phyloP scores from a whole-genome alignment of 2,888 invertebrate genomes.

The Frankliniella fusca region DNA sequence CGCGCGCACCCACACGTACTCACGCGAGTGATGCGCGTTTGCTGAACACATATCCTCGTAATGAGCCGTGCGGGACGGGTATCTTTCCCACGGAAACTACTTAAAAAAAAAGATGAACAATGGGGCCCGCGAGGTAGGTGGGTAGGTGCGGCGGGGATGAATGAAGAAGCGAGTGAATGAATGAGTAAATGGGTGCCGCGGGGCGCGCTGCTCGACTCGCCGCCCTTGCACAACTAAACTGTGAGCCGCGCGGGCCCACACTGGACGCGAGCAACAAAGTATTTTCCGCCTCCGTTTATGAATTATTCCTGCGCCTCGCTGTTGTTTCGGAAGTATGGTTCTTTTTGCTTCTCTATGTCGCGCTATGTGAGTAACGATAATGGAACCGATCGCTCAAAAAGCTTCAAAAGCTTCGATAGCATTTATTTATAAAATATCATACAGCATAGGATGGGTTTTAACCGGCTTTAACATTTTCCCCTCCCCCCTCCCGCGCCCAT shows the following conservation, averaged over 20 bases:
- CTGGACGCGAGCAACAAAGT: background rate
- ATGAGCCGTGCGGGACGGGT: too few species aligned
- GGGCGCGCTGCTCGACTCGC: background rate
- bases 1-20: background rate
- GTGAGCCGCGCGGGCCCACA: background rate
- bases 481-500: too few species aligned
- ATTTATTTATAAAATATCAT: too few species aligned
- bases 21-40: too few species aligned
- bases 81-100: too few species aligned
- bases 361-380: too few species aligned
- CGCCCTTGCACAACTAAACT: constrained; percentile 17
- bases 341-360: background rate
- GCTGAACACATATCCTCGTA: too few species aligned
- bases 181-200: background rate
- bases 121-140: background rate
- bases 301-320: too few species aligned
- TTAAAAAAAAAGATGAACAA: background rate
- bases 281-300: background rate
- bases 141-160: background rate
- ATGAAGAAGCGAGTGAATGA: background rate
- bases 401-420: too few species aligned
- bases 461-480: too few species aligned
- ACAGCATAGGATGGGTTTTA: too few species aligned
- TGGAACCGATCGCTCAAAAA: too few species aligned
- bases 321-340: background rate